Base-by-base conservation (phyloP, 2,113 vertebrate genomes). In the Hylia prasina region DNA sequence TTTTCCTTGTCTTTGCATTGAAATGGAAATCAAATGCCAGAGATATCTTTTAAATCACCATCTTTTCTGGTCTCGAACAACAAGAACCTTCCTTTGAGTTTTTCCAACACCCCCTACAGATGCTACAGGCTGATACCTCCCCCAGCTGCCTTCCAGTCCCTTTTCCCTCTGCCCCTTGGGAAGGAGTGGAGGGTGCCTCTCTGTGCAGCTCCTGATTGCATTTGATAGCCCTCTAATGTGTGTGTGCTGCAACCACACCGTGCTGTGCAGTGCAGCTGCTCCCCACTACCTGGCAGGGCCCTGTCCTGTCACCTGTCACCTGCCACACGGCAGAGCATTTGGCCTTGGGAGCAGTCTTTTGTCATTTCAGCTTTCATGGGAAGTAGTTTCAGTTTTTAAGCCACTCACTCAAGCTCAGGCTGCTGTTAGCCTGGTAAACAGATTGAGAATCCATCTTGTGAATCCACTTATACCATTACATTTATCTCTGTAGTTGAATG, bases 161-260 rank as follows among this genome's bases (percentile, higher is more conserved):
- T 11, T 72, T 73, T 44, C 14, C 19, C 25, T 14, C 23, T 4
- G 2, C 10, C 8, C 10, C 5, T 40, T 0, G 1, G 33, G 28
- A 45, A 64, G 28, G 5, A 91, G 53, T 0, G 2, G 20, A 18
- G 4, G 5, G 9, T 72, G 63, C 58, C 31, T 65, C 30, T 94
- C 47, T 82, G 24, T 7, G 16, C 4, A 7, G 20, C 56, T 82
- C 39, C 42, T 51, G 23, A 30, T 39, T 94, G 76, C 47, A 35
- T 85, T 94, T 73, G 79, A 53, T 73, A 66, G 81, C 68, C 77
- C 75, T 86, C 86, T 95, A 93, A 87, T 15, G 65, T 57, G 68
- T 58, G 50, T 71, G 50, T 45, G 30, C 53, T 7, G 50, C 71
- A 91, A 91, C 56, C 19, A 4, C 80, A 91, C 45, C 3, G 3